Evolutionary conservation across 2,113 vertebrate species (phyloP), one percentile per base, ranked within the genome.

Genomic region (Paralichthys olivaceus): DNA sequence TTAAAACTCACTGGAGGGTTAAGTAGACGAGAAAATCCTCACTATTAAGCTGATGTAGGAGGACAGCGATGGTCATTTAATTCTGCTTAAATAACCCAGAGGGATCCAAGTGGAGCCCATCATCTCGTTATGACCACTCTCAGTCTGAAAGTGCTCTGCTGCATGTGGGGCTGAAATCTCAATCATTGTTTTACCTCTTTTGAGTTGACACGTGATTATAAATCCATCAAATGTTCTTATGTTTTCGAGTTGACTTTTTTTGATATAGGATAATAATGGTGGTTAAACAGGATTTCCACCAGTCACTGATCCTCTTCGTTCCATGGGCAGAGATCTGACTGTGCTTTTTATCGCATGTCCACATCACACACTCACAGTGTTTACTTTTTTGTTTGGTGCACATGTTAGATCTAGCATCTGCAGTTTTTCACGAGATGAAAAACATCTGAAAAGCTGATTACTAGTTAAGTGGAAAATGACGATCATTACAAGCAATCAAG

Each of bases 381-480:
- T 76, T 65, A 54, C 60, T 80, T 40, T 71, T n/a, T 63, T 47
- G 53, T 81, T 60, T 64, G 29, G 45, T 66, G 67, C 64, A 47
- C 75, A 66, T 55, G 45, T 14, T 3, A 77, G 64, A 59, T 79
- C 74, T 66, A 20, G 4, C n/a, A 45, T 71, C 47, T 29, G 40
- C 40, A 6, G 22, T 58, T 56, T 84, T 70, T 67, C 7, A 49
- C 51, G 61, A 20, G 51, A 79, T 87, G 77, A 84, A 82, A 80
- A 80, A 77, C 76, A 84, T 88, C 79, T 75, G 84, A 82, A 83
- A 87, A 89, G 84, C 81, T 54, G 84, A 86, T 92, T 91, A 88
- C 59, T 75, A 84, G 72, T 80, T 87, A 90, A 93, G 88, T 90
- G 88, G 88, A 83, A 92, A 93, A 92, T 92, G 73, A 93, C 84